These are phyloP conservation scores for Bellardia bayeri DNA, from an alignment of 2,888 invertebrate genomes.

Conservation along the genomic window DNA sequence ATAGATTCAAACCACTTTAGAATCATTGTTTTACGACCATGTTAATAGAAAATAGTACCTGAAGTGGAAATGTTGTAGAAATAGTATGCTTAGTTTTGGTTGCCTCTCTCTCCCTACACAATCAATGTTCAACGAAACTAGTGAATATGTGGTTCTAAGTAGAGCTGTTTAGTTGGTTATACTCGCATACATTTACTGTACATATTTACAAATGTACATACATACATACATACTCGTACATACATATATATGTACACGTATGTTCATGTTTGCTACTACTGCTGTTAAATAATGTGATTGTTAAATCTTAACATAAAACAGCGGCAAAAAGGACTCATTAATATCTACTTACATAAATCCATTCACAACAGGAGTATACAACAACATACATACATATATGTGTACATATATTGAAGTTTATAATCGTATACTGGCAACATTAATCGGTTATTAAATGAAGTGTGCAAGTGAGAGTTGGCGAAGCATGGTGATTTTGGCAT, in stretches of 20 bases:
- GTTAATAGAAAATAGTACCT: conserved; percentile 17
- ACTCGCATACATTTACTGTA: background rate
- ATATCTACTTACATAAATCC: background rate
- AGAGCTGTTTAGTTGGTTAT: background rate
- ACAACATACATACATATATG: background rate
- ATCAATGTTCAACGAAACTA: background rate
- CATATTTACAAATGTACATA: background rate
- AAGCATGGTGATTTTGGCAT: background rate
- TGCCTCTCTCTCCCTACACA: background rate
- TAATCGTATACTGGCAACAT: conserved; percentile 39
- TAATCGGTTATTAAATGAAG: conserved; percentile 51
- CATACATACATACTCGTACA: no score
- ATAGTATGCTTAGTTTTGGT: background rate
- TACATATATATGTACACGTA: background rate
- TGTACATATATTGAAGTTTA: no score
- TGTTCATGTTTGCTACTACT: conserved; percentile 1
- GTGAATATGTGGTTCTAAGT: background rate
- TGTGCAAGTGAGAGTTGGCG: conserved; percentile 18
- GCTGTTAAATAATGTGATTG: conserved; percentile 33
- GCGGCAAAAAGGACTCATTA: conserved; percentile 25
- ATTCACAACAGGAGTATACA: background rate
- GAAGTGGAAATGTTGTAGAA: conserved; percentile 14
- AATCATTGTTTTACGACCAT: conserved; percentile 3
- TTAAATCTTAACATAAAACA: conserved; percentile 41
- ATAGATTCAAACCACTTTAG: conserved; percentile 8